phyloP scores from a whole-genome alignment of 2,888 invertebrate genomes.

The Deroplatys truncata region DNA sequence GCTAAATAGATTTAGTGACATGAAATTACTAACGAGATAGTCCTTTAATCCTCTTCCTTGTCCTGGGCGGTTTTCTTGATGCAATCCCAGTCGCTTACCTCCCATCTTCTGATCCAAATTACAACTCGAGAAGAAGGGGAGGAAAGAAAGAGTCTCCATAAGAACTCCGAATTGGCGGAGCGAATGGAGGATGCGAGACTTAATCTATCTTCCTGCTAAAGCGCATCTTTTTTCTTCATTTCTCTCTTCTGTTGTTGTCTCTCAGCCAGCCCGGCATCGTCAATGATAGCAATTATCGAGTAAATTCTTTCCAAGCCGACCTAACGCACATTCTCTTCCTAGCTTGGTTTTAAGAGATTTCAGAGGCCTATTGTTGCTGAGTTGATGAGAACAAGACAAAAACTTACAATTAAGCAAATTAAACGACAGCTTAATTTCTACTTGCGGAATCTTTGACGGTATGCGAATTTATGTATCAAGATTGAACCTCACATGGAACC shows the following conservation, averaged over 20 bases:
- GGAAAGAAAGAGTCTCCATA: not conserved
- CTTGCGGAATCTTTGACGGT: too few species aligned
- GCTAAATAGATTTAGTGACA: slow-evolving; percentile 3
- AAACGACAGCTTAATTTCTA: too few species aligned
- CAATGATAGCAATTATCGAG: not conserved
- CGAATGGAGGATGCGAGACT: not conserved
- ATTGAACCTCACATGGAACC: too few species aligned
- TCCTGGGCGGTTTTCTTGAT: not conserved
- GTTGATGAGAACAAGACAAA: too few species aligned
- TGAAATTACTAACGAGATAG: slow-evolving; percentile 1
- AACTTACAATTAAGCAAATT: too few species aligned
- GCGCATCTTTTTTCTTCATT: not conserved
- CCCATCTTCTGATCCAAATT: not conserved
- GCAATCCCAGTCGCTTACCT: not conserved
- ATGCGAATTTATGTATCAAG: too few species aligned
- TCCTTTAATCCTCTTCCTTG: not conserved
- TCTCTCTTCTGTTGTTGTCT: not conserved
- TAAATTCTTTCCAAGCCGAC: not conserved
- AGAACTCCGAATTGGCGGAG: not conserved
- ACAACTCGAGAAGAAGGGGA: not conserved
- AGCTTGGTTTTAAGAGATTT: not conserved
- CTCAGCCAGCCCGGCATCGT: not conserved
- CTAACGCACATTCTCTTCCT: not conserved
- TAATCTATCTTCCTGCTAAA: slow-evolving; percentile 5
- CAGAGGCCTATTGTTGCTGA: too few species aligned